phyloP scores from a whole-genome alignment of 2,888 invertebrate species.

The Campoplex nolae region DNA sequence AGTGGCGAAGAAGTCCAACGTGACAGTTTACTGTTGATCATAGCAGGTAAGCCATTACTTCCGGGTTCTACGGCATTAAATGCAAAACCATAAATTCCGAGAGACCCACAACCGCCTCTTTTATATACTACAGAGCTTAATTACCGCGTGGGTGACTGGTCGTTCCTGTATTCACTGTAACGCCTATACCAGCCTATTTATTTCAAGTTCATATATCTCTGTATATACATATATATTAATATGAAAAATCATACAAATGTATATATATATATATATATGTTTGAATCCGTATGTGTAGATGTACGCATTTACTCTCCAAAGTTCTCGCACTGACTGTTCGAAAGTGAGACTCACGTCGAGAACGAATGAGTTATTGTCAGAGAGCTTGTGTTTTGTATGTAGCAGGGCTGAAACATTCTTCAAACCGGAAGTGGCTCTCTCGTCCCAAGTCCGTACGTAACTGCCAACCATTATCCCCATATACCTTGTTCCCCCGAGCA shows the following conservation, averaged over 20 bases:
- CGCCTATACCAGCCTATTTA: conserved; percentile 14
- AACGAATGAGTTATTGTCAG: conserved; percentile 66
- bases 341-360: conserved; percentile 58
- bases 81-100: conserved; percentile 67
- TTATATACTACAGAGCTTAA: conserved; percentile 60
- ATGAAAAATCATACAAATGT: background rate
- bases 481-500: conserved; percentile 12
- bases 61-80: conserved; percentile 59
- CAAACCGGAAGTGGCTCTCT: conserved; percentile 62
- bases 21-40: conserved; percentile 24
- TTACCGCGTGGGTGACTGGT: conserved; percentile 66
- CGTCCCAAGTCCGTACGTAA: conserved; percentile 40
- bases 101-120: conserved; percentile 54
- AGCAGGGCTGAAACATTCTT: conserved; percentile 61
- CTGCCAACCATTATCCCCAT: background rate
- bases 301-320: conserved; percentile 19
- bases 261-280: background rate
- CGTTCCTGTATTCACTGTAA: conserved; percentile 38
- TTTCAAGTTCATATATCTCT: background rate
- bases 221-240: conserved; percentile 11
- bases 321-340: conserved; percentile 28
- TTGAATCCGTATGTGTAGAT: conserved; percentile 24
- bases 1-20: conserved; percentile 14
- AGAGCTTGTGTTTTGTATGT: conserved; percentile 68
- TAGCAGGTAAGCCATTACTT: conserved; percentile 55